phyloP scores from a whole-genome alignment of 1,140 invertebrate species.

The Scaptomyza hsui region DNA sequence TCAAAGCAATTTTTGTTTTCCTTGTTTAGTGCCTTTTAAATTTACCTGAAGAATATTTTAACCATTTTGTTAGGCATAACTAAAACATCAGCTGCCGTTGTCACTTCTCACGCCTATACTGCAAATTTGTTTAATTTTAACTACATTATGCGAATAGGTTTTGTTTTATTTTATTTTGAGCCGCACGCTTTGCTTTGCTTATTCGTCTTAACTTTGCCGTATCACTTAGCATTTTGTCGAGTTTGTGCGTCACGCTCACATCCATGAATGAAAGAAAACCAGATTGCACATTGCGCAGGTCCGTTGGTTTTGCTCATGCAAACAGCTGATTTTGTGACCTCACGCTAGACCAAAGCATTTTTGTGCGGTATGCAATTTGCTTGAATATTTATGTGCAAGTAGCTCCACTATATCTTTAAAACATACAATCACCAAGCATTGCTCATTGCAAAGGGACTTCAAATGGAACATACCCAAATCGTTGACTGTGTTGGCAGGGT shows the following conservation, averaged over 20 bases:
- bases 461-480: no score
- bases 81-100: constrained; percentile 23
- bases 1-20: constrained; percentile 50
- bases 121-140: constrained; percentile 26
- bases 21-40: constrained; percentile 26
- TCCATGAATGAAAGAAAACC: no score
- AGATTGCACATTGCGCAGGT: no score
- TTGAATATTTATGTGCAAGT: no score
- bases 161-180: constrained; percentile 19
- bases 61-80: constrained; percentile 74
- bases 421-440: no score
- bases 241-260: neutral
- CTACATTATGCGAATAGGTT: constrained; percentile 35
- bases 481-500: no score
- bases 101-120: constrained; percentile 30
- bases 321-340: no score
- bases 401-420: no score
- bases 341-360: no score
- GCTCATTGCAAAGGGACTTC: no score
- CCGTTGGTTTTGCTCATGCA: no score
- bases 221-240: constrained; percentile 34
- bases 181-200: constrained; percentile 42
- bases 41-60: constrained; percentile 79
- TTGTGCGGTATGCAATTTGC: no score
- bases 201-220: neutral